A percentile compares a stretch with the other conserved stretches of the same genome.
phyloP scores from a whole-genome alignment of 2,797 vertebrate species.

The Tamandua tetradactyla region DNA sequence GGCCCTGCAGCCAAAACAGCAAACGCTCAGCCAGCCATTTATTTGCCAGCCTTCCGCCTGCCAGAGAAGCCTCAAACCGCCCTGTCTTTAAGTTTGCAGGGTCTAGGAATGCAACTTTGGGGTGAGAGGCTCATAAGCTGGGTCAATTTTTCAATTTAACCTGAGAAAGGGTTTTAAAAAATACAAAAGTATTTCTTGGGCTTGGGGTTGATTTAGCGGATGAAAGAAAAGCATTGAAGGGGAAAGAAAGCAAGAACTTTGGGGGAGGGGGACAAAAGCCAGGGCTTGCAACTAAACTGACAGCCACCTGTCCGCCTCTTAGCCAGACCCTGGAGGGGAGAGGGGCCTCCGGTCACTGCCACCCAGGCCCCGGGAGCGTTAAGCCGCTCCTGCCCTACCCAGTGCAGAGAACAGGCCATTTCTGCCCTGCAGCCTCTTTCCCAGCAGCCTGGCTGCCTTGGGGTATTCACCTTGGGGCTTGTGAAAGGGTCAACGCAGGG shows the following conservation, averaged over 20 bases:
- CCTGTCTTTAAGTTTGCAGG: neutral
- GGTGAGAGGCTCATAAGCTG: neutral
- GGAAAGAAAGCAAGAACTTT: neutral
- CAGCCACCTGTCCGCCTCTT: neutral
- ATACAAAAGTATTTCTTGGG: neutral
- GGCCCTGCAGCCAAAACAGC: conserved; percentile 86
- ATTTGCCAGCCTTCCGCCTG: neutral
- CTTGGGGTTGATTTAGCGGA: neutral
- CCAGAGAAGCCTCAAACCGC: neutral
- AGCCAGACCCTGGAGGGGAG: neutral
- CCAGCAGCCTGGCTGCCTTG: neutral
- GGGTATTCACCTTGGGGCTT: neutral
- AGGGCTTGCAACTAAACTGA: neutral
- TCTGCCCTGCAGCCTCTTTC: neutral
- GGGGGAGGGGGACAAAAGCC: neutral
- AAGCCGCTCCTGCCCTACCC: neutral
- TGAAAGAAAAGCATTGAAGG: neutral
- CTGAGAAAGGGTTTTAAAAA: neutral
- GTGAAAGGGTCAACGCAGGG: neutral
- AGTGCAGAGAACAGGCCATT: neutral
- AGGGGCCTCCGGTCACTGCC: neutral
- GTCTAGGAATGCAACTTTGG: neutral
- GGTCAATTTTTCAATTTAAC: neutral
- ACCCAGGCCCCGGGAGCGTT: neutral
- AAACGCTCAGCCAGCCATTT: conserved; percentile 31